Evolutionary conservation across 2,797 vertebrate species (phyloP).

Genomic region (Aselliscus stoliczkanus): DNA sequence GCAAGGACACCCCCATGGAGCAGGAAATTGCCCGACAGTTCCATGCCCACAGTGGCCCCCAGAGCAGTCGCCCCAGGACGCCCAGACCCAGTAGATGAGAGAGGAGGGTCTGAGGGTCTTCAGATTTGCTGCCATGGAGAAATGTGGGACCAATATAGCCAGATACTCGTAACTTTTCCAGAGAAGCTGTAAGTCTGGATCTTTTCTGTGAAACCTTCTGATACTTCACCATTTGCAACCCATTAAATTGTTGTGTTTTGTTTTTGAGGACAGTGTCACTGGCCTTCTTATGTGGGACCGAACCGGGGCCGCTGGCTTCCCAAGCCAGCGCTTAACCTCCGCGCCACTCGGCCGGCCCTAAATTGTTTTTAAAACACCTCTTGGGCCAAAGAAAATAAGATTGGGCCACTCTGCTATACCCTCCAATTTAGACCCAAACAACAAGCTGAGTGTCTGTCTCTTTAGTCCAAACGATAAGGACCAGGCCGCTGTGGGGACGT

Average conservation of each 20-base stretch:
- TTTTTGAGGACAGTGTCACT: too few species aligned
- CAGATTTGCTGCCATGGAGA: neutral
- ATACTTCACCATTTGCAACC: neutral
- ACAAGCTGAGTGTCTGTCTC: neutral
- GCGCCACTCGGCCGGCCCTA: too few species aligned
- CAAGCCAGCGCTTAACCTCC: too few species aligned
- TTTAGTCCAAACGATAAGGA: neutral
- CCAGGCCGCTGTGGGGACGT: accelerated
- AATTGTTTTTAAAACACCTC: constrained; percentile 7
- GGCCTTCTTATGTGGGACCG: too few species aligned
- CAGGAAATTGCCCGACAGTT: neutral
- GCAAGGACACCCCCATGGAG: neutral
- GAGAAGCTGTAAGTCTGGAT: neutral
- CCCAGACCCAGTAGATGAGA: neutral
- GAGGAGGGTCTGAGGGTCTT: neutral
- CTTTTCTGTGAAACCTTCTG: constrained; percentile 4
- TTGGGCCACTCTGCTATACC: neutral
- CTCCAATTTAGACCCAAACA: neutral
- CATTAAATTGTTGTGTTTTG: neutral
- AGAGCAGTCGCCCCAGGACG: neutral
- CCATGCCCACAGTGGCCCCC: neutral
- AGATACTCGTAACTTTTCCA: neutral
- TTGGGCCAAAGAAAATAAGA: neutral
- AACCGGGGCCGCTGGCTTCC: too few species aligned
- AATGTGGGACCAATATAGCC: neutral